A percentile compares a stretch with the other conserved stretches of the same genome.
These are phyloP conservation scores for Nephrotoma guestfalica DNA, from an alignment of 2,888 invertebrate genomes.

Conservation along the genomic window DNA sequence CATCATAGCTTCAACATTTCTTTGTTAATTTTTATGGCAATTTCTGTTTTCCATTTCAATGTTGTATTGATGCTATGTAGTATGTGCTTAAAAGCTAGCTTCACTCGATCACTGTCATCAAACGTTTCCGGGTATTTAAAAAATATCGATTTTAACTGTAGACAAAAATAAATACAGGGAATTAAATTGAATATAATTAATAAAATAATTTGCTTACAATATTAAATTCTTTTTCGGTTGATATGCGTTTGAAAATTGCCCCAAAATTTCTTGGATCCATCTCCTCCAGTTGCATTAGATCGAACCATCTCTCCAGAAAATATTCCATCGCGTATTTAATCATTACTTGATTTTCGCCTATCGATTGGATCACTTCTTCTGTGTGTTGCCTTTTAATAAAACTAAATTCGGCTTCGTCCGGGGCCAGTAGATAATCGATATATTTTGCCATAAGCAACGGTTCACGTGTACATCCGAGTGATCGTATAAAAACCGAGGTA, in stretches of 20 bases:
- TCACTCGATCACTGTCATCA: background rate
- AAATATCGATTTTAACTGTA: background rate
- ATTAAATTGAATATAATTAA: background rate
- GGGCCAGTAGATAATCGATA: background rate
- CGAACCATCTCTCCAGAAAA: constrained; percentile 6
- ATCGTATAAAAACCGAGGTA: background rate
- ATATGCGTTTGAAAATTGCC: constrained; percentile 7
- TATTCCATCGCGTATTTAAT: constrained; percentile 9
- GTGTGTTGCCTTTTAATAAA: background rate
- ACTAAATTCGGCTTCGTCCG: background rate
- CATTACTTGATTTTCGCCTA: constrained; percentile 8
- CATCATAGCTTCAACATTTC: background rate
- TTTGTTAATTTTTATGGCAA: background rate
- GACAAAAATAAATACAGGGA: background rate
- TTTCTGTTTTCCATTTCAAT: background rate
- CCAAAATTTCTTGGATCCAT: background rate
- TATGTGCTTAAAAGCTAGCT: background rate
- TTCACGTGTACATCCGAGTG: background rate
- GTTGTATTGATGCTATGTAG: background rate
- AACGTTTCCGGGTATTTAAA: background rate
- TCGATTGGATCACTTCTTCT: constrained; percentile 4
- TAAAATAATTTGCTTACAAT: background rate
- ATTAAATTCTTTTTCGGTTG: constrained; percentile 8
- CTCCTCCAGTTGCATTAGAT: background rate
- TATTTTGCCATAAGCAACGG: background rate